phyloP scores from a whole-genome alignment of 2,797 vertebrate genomes.

The Pyrocephalus nanus region DNA sequence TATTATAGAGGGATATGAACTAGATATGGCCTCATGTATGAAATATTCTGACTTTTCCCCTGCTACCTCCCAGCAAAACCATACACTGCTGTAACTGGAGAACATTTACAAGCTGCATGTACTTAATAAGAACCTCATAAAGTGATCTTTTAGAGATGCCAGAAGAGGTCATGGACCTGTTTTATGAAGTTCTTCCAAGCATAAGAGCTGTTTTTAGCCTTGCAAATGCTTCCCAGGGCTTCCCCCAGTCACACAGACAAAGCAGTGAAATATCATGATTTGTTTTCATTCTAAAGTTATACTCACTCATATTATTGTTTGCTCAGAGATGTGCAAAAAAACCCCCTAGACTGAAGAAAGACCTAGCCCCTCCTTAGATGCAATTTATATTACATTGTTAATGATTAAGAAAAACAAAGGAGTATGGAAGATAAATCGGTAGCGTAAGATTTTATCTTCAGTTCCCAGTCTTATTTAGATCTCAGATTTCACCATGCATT shows the following conservation, averaged over 20 bases:
- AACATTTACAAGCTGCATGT: neutral
- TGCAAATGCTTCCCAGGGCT: neutral
- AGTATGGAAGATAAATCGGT: neutral
- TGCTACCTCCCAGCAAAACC: neutral
- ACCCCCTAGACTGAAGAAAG: neutral
- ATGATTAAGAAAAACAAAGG: neutral
- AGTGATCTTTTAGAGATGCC: neutral
- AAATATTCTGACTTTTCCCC: neutral
- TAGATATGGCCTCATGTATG: rapidly evolving
- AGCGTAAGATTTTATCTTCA: neutral
- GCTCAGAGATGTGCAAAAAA: constrained; percentile 39
- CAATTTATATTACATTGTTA: constrained; percentile 76
- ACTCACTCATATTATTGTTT: constrained; percentile 11
- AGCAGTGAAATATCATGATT: neutral
- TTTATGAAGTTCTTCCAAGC: neutral
- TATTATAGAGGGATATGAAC: neutral
- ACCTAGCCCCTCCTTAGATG: constrained; percentile 65
- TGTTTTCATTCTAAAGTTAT: neutral
- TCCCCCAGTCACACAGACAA: neutral
- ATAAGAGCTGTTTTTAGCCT: neutral
- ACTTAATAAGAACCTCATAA: neutral
- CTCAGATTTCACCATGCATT: neutral
- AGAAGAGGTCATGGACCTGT: neutral
- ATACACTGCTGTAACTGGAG: neutral
- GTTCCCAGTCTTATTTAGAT: neutral